phyloP scores from a whole-genome alignment of 2,797 vertebrate genomes.

The Diceros bicornis region DNA sequence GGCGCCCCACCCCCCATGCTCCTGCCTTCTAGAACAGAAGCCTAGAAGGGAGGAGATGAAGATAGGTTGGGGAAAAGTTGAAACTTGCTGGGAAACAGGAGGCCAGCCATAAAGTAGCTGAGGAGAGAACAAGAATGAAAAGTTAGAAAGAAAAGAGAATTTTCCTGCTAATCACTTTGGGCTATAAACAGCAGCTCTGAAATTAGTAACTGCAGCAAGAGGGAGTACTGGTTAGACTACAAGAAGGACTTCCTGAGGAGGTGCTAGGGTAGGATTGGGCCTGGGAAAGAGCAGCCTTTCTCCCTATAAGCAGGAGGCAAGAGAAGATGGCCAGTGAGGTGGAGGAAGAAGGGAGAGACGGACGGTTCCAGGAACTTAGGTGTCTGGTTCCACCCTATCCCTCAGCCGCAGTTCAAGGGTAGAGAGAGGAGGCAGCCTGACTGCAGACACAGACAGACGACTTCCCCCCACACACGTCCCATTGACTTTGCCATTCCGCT shows the following conservation, averaged over 20 bases:
- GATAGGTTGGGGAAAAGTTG: not conserved
- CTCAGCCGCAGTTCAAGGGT: slow-evolving; percentile 78
- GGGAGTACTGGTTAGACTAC: slow-evolving; percentile 51
- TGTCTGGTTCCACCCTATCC: slow-evolving; percentile 31
- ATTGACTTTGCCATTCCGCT: slow-evolving; percentile 85
- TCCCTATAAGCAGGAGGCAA: not conserved
- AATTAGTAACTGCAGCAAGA: slow-evolving; percentile 59
- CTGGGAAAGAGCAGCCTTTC: slow-evolving; percentile 22
- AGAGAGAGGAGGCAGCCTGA: slow-evolving; percentile 56
- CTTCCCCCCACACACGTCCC: slow-evolving; percentile 77
- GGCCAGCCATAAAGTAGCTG: not conserved
- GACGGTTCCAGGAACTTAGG: slow-evolving; percentile 26
- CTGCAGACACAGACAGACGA: slow-evolving; percentile 62
- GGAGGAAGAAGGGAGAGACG: not conserved
- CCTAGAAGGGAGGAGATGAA: not conserved
- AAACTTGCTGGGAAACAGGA: slow-evolving; percentile 46
- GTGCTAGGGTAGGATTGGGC: not conserved
- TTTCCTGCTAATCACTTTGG: not conserved
- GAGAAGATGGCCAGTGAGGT: not conserved
- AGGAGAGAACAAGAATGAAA: not conserved
- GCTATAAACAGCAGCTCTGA: not conserved
- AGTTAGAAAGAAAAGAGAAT: not conserved
- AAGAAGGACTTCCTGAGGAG: slow-evolving; percentile 51
- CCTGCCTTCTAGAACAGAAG: slow-evolving; percentile 7
- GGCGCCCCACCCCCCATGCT: not conserved